These are phyloP conservation scores for Mylabris sibirica DNA, from an alignment of 2,888 invertebrate genomes.

Conservation along the genomic window DNA sequence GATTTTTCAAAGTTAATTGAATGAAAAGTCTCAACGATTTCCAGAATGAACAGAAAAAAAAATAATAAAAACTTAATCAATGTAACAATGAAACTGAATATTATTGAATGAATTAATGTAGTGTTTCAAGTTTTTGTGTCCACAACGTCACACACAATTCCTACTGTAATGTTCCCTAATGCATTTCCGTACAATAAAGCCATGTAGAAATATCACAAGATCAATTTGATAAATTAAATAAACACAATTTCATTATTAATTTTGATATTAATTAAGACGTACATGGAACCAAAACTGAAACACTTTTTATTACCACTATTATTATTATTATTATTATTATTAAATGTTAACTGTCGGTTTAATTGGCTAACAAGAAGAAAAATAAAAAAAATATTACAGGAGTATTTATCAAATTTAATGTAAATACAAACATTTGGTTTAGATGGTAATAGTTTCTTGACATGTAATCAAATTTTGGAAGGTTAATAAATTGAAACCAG, in stretches of 20 bases:
- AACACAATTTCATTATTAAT: constrained; percentile 7
- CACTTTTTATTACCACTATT: constrained; percentile 16
- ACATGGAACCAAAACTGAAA: constrained; percentile 30
- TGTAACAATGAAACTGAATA: constrained; percentile 24
- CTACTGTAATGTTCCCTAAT: constrained; percentile 10
- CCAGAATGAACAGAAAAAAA: constrained; percentile 21
- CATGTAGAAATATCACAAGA: neutral
- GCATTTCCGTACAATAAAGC: constrained; percentile 6
- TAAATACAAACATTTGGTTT: constrained; percentile 28
- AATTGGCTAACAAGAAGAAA: constrained; percentile 7
- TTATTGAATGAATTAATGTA: neutral
- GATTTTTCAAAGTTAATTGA: constrained; percentile 13
- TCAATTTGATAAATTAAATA: neutral
- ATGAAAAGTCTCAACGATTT: constrained; percentile 25
- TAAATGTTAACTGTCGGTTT: constrained; percentile 34
- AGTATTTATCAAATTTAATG: constrained; percentile 18
- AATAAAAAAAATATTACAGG: neutral
- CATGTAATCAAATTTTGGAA: constrained; percentile 16
- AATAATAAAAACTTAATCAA: constrained; percentile 20
- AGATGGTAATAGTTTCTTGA: neutral
- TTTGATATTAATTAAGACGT: neutral
- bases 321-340: constrained; percentile 25
- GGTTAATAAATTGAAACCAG: constrained; percentile 23
- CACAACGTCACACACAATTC: constrained; percentile 11
- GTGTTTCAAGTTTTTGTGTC: constrained; percentile 34